Evolutionary conservation across 2,888 invertebrate genomes (phyloP), one percentile per base, ranked within the genome.

Genomic region (Eristalis arbustorum): DNA sequence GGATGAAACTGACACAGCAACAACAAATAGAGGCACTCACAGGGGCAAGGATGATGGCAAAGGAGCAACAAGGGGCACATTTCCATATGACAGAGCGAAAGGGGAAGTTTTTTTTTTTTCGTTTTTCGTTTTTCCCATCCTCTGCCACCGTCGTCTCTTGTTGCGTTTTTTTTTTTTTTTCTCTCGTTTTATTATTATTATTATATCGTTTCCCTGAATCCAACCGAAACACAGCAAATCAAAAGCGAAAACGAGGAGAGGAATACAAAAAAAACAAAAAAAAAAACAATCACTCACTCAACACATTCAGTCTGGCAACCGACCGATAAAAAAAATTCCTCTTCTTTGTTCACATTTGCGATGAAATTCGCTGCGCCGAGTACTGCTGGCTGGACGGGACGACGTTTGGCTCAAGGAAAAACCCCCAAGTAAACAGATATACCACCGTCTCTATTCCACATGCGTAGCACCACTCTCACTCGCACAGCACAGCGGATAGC

Each of bases 51-150:
- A 49, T 49, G 49, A 49, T 49, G 61, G 68, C 73, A 78, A 74
- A 82, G 82, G 82, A 87, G 87, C 87, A 87, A 87, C 87, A 87
- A 87, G 87, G 87, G 87, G 78, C 71, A 74, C 75, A 82, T 85
- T 85, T 81, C 81, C 81, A 85, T 85, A 77, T 75, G 87, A 82
- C 82, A 71, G 61, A 85, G 81, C 73, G 66, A 77, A 85, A 87
- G 83, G 87, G 87, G 82, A 74, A 81, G 76, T 81, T 85, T 81
- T 76, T 80, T n/a, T 72, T 78, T 64, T 31, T 31, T 6, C 5
- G 3, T 6, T 14, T 59, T 72, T 85, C 80, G 72, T 77, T 14
- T 66, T 72, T 40, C 40, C 56, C 8, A 34, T 73, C 57, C 75
- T 64, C 71, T 75, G 61, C 28, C 68, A 34, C 40, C 71, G 74